These are phyloP conservation scores for Calypte anna DNA, from an alignment of 2,113 vertebrate genomes.

Conservation along the genomic window DNA sequence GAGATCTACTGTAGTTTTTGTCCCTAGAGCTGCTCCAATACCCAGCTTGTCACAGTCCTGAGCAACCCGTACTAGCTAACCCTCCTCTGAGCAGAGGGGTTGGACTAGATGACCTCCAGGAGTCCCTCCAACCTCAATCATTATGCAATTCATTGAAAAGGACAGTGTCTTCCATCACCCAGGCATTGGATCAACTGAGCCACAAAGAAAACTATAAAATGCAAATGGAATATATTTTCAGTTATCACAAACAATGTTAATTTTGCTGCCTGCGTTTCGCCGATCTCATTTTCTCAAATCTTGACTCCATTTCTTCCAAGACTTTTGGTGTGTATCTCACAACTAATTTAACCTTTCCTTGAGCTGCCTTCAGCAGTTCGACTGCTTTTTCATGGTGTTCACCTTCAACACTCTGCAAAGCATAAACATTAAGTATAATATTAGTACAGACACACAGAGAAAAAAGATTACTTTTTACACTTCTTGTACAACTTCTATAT, in stretches of 20 bases:
- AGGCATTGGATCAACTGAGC: conserved; percentile 43
- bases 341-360: conserved; percentile 95
- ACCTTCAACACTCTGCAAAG: conserved; percentile 91
- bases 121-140: not conserved
- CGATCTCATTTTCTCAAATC: conserved; percentile 98
- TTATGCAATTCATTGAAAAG: not conserved
- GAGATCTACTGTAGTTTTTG: not conserved
- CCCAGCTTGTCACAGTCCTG: not conserved
- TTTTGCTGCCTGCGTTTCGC: conserved; percentile 98
- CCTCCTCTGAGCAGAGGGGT: not conserved
- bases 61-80: not conserved
- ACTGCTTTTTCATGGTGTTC: conserved; percentile 98
- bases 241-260: conserved; percentile 61
- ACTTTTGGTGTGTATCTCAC: conserved; percentile 96
- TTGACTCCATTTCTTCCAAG: conserved; percentile 96
- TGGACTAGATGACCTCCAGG: not conserved
- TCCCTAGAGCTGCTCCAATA: not conserved
- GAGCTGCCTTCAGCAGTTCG: conserved; percentile 95
- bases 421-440: not conserved
- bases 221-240: conserved; percentile 46
- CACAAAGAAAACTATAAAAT: conserved; percentile 62
- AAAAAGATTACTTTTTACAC: not conserved
- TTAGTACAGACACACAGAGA: not conserved
- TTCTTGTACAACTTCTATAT: not conserved
- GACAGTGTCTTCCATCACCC: conserved; percentile 23